These are phyloP conservation scores for Troides aeacus DNA, from an alignment of 2,888 invertebrate species.

Conservation along the genomic window DNA sequence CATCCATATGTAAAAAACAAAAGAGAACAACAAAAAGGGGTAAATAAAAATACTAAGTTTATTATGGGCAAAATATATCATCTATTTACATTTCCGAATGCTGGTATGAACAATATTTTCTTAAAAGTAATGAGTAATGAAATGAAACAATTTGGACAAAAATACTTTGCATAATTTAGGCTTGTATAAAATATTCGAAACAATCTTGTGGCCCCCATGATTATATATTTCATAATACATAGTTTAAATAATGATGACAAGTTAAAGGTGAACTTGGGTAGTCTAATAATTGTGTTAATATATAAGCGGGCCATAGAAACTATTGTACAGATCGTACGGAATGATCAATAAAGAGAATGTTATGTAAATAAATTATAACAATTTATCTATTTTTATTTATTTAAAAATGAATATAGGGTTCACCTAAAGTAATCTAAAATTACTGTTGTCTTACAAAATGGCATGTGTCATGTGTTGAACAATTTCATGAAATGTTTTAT, in stretches of 20 bases:
- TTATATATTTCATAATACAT: slow-evolving; percentile 17
- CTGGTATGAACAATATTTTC: slow-evolving; percentile 73
- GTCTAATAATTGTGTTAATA: slow-evolving; percentile 11
- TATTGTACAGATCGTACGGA: slow-evolving; percentile 50
- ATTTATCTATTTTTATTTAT: slow-evolving; percentile 19
- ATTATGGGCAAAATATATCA: slow-evolving; percentile 79
- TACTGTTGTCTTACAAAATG: slow-evolving; percentile 22
- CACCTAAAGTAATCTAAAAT: slow-evolving; percentile 26
- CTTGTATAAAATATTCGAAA: slow-evolving; percentile 20
- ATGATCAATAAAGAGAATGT: slow-evolving; percentile 43
- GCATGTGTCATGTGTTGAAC: slow-evolving; percentile 27
- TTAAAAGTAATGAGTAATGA: slow-evolving; percentile 70
- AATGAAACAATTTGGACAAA: slow-evolving; percentile 53
- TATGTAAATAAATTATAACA: slow-evolving; percentile 28
- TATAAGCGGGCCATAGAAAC: slow-evolving; percentile 2
- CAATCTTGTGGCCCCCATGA: slow-evolving; percentile 26
- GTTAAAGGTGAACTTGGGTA: slow-evolving; percentile 4
- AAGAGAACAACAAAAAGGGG: slow-evolving; percentile 4
- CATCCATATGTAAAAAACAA: no score
- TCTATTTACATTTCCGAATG: slow-evolving; percentile 78
- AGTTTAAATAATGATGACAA: slow-evolving; percentile 3
- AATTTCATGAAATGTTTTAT: slow-evolving; percentile 18
- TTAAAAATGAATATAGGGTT: slow-evolving; percentile 18
- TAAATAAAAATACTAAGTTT: slow-evolving; percentile 38
- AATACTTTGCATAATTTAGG: slow-evolving; percentile 39